Evolutionary conservation across 2,797 vertebrate genomes (phyloP).

Genomic region (Muscicapa striata): DNA sequence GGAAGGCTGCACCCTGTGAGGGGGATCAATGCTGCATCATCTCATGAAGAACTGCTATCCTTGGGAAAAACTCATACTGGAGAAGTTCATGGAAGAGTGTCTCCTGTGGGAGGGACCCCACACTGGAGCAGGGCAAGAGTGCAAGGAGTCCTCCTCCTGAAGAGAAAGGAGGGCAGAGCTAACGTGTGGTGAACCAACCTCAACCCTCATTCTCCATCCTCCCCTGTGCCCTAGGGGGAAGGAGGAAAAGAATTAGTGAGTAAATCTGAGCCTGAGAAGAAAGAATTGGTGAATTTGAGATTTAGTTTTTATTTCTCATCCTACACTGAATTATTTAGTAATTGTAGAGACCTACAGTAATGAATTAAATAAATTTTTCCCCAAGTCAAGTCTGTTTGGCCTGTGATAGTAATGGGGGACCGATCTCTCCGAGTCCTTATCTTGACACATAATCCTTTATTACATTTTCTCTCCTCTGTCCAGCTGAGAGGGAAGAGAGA

Average conservation of each 20-base stretch:
- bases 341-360: background rate
- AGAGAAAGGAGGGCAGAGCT: background rate
- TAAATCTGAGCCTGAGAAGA: background rate
- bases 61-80: background rate
- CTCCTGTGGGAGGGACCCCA: rapidly evolving
- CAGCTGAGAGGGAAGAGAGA: background rate
- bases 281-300: background rate
- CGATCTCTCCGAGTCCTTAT: background rate
- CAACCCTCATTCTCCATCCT: background rate
- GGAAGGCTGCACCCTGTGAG: background rate
- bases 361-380: background rate
- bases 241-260: background rate
- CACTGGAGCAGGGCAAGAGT: background rate
- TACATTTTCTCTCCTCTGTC: background rate
- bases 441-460: background rate
- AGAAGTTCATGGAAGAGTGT: background rate
- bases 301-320: background rate
- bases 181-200: background rate
- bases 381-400: background rate
- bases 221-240: background rate
- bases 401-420: background rate
- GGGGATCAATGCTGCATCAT: rapidly evolving
- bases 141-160: background rate
- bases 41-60: background rate
- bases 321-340: background rate